Evolutionary conservation across 2,797 vertebrate species (phyloP), one percentile per base, ranked within the genome.

Genomic region (Clamator glandarius): DNA sequence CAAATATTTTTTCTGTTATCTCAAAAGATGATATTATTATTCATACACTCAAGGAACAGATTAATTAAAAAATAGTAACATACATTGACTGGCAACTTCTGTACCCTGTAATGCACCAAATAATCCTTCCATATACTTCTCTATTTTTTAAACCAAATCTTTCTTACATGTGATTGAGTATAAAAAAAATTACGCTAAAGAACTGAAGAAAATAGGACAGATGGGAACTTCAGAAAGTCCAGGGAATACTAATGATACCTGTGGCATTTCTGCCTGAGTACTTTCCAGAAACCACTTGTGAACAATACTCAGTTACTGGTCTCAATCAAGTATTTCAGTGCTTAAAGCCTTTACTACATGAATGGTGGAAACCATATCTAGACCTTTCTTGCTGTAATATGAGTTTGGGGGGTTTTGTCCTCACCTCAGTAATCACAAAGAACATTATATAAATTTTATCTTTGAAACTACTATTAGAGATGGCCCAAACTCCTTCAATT

Each of bases 301-400:
- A 64, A 20, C 12, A 15, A 10, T 31, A 39, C 10, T 39, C 29
- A 58, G 20, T 19, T 57, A 44, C 11, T n/a, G 52, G 3, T 3
- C 68, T 75, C 12, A 62, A 16, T 2, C 2, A 50, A 52, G 20
- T 41, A 23, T 68, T 75, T 79, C 29, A 23, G 18, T 26, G 24
- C 14, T 74, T 50, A 29, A 79, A 33, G 3, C 3, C 19, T 69
- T 66, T 50, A 54, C 0, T 0, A 46, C 1, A 2, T n/a, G 13
- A 61, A 24, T n/a, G 9, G 31, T 44, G 13, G 4, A 6, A 12
- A 39, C n/a, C n/a, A n/a, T n/a, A n/a, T 10, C 1, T 3, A 82
- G 64, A 41, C 33, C 5, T 64, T n/a, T 25, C 14, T 70, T 46
- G 23, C 44, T 36, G 4, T 33, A n/a, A 39, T 59, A 81, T 70